phyloP scores from a whole-genome alignment of 1,140 invertebrate genomes.

The Sinonovacula constricta region DNA sequence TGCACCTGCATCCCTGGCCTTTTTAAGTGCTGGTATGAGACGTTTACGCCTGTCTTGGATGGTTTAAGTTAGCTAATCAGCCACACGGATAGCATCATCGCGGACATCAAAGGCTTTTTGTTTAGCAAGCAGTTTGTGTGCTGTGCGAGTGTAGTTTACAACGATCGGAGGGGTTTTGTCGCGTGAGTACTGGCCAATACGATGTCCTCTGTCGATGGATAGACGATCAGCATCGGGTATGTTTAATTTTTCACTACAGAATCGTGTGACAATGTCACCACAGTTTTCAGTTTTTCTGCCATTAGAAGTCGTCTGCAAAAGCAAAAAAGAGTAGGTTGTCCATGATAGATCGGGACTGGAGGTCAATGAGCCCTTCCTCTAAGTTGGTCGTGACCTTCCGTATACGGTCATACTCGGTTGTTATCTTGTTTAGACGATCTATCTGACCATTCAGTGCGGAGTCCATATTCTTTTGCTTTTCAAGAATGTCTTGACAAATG shows the following conservation, averaged over 20 bases:
- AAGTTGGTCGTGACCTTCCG: background rate
- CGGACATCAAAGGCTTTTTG: background rate
- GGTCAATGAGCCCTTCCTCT: background rate
- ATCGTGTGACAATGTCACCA: background rate
- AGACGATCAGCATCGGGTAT: background rate
- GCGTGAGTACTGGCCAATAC: no score
- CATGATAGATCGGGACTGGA: background rate
- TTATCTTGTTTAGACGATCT: background rate
- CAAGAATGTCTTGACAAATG: background rate
- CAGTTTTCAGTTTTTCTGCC: background rate
- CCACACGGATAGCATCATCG: background rate
- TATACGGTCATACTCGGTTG: background rate
- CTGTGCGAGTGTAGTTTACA: background rate
- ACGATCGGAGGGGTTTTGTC: no score
- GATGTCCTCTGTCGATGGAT: background rate
- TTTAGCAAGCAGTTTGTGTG: background rate
- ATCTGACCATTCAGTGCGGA: background rate
- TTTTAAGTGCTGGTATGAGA: background rate
- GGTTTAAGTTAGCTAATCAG: background rate
- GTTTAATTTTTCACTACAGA: background rate
- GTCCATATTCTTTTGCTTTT: background rate
- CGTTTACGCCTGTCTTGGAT: slow-evolving; percentile 5
- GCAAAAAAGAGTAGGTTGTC: background rate
- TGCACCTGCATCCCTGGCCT: background rate
- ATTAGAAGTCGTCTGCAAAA: background rate